Conservation (phyloP, 2,797 vertebrate species). For the Yasuhikotakia modesta region DNA sequence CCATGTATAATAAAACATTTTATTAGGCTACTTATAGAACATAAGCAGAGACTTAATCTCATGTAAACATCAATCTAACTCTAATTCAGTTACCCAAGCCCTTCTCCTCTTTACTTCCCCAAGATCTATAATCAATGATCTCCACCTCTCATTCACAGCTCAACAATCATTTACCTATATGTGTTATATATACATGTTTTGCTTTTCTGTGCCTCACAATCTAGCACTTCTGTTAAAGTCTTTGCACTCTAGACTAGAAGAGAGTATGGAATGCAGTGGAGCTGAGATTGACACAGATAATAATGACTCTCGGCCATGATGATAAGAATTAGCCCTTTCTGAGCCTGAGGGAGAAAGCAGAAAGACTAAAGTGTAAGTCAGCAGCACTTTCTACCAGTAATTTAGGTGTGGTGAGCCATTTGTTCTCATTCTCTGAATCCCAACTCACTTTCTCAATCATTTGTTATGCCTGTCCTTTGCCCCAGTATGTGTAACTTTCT, state of each 20-base stretch:
- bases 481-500: background rate
- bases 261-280: slow-evolving; percentile 30
- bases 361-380: background rate
- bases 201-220: background rate
- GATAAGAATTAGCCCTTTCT: slow-evolving; percentile 2
- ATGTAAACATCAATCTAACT: background rate
- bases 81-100: background rate
- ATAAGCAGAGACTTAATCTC: too few species aligned
- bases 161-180: background rate
- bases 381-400: background rate
- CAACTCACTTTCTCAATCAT: slow-evolving; percentile 16
- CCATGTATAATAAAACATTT: too few species aligned
- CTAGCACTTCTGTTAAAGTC: background rate
- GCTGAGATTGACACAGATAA: slow-evolving; percentile 9
- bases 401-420: slow-evolving; percentile 7
- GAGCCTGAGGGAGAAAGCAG: background rate
- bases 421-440: background rate
- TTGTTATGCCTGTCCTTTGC: background rate
- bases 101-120: background rate
- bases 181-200: background rate
- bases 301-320: background rate
- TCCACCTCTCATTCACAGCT: background rate
- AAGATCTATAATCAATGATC: background rate
- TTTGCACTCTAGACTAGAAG: background rate
- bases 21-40: too few species aligned